Evolutionary conservation across 1,140 invertebrate genomes (phyloP).

Genomic region (Drosophila lowei): DNA sequence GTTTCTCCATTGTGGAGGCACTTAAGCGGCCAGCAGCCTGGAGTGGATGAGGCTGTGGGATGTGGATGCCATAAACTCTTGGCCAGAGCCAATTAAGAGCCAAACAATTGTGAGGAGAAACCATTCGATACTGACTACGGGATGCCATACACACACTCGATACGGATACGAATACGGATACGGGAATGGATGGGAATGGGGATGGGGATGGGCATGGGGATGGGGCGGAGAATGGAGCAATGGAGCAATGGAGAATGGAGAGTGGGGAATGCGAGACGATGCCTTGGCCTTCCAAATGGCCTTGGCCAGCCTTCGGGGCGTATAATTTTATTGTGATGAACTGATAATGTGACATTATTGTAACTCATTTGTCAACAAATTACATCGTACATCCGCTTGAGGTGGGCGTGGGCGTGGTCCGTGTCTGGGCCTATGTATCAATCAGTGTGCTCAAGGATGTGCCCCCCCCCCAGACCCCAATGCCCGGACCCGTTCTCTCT

Average conservation of each 20-base stretch:
- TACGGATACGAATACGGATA: no score
- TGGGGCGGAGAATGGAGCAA: no score
- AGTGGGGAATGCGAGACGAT: conserved; percentile 1
- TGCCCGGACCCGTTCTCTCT: not conserved
- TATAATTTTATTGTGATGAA: conserved; percentile 81
- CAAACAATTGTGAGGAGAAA: conserved; percentile 5
- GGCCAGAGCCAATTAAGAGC: conserved; percentile 35
- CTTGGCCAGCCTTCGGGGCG: conserved; percentile 35
- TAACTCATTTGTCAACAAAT: conserved; percentile 80
- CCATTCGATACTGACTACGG: no score
- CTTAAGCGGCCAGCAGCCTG: conserved; percentile 14
- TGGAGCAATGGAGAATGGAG: not conserved
- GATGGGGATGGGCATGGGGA: no score
- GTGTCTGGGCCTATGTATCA: conserved; percentile 62
- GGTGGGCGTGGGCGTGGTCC: no score
- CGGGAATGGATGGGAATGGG: no score
- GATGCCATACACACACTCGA: no score
- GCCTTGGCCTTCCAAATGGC: conserved; percentile 10
- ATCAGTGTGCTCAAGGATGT: conserved; percentile 59
- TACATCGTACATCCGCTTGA: conserved; percentile 41
- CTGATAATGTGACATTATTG: conserved; percentile 82
- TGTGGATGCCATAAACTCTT: conserved; percentile 27
- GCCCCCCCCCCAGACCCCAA: no score
- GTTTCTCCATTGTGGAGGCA: conserved; percentile 32
- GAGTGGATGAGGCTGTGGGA: not conserved